Evolutionary conservation across 2,888 invertebrate species (phyloP).

Genomic region (Heteropelma amictum): DNA sequence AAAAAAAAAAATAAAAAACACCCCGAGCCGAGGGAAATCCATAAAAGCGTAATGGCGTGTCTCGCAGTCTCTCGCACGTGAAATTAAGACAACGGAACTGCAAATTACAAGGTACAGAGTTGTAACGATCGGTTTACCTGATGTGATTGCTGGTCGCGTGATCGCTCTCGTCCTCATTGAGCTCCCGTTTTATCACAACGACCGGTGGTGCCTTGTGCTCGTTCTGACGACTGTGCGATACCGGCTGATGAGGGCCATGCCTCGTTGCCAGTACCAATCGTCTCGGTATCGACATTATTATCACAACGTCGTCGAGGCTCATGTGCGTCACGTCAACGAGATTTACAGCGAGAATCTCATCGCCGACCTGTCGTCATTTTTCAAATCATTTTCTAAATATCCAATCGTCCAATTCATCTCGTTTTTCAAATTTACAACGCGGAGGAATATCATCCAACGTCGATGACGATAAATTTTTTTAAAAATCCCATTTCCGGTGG

Average conservation of each 20-base stretch:
- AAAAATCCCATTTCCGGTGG: not conserved
- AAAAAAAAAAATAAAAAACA: not conserved
- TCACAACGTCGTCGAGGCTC: constrained; percentile 99
- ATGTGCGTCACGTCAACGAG: constrained; percentile 98
- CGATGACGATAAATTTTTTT: too few relatives aligned
- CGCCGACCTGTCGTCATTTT: constrained; percentile 86
- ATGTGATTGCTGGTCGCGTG: constrained; percentile 76
- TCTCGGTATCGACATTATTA: constrained; percentile 99
- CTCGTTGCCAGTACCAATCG: constrained; percentile 95
- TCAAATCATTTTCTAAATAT: not conserved
- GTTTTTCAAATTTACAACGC: not conserved
- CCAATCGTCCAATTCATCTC: too few relatives aligned
- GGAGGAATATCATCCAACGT: too few relatives aligned
- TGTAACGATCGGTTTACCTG: constrained; percentile 65
- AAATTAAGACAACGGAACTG: not conserved
- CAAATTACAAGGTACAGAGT: not conserved
- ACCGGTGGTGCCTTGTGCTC: constrained; percentile 94
- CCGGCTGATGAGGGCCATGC: constrained; percentile 79
- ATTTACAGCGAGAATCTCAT: constrained; percentile 99
- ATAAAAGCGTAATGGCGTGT: not conserved
- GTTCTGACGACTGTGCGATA: constrained; percentile 73
- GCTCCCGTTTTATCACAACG: constrained; percentile 92
- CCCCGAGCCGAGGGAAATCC: not conserved
- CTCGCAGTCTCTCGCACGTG: not conserved
- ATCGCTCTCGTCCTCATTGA: constrained; percentile 88